phyloP scores from a whole-genome alignment of 2,113 vertebrate genomes.

The Chunga burmeisteri region DNA sequence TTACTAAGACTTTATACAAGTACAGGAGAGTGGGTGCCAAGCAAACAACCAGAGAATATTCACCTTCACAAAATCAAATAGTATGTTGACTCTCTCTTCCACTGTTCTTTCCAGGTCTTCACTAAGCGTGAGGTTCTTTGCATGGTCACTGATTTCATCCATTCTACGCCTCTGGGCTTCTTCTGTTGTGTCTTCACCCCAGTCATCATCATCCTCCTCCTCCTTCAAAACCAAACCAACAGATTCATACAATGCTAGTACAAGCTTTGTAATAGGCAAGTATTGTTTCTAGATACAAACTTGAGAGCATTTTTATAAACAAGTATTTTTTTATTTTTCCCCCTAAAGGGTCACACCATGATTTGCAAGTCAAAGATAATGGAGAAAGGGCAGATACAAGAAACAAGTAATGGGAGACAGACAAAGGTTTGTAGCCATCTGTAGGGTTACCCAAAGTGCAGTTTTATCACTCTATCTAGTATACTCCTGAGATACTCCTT shows the following conservation, averaged over 20 bases:
- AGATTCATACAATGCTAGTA: background rate
- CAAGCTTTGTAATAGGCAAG: background rate
- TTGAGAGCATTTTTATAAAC: background rate
- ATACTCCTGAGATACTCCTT: background rate
- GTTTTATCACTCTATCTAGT: background rate
- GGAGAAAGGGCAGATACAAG: rapidly evolving
- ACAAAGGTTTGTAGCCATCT: rapidly evolving
- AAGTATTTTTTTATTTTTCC: background rate
- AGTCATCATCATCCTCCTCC: conserved; percentile 93
- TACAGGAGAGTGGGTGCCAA: background rate
- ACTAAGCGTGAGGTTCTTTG: conserved; percentile 93
- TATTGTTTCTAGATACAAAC: background rate
- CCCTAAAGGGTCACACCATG: rapidly evolving
- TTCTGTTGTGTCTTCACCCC: conserved; percentile 97
- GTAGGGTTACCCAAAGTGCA: background rate
- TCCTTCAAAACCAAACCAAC: conserved; percentile 66
- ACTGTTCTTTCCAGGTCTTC: conserved; percentile 93
- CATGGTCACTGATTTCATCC: conserved; percentile 97
- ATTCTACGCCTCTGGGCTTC: conserved; percentile 94
- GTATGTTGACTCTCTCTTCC: conserved; percentile 93
- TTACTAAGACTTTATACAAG: background rate
- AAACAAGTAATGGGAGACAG: background rate
- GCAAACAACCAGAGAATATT: background rate
- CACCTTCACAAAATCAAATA: conserved; percentile 98
- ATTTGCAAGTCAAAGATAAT: background rate